Conservation (phyloP, 2,888 invertebrate genomes). For the Brachycybe producta region DNA sequence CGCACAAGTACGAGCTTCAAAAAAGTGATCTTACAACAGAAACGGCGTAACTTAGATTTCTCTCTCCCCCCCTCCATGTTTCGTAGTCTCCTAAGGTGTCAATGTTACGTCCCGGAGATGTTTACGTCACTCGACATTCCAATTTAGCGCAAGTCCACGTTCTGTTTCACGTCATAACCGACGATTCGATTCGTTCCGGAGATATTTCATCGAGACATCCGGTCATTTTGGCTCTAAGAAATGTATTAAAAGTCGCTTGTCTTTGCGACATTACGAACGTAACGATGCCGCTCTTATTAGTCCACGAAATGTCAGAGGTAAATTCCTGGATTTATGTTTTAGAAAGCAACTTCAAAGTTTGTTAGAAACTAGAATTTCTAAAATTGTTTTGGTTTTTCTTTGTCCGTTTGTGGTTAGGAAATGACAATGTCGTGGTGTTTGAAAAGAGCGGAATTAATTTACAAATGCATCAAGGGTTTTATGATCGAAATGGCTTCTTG, state of each 20-base stretch:
- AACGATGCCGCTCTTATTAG: slow-evolving; percentile 79
- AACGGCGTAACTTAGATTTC: not conserved
- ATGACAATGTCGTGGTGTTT: slow-evolving; percentile 95
- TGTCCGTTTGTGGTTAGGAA: slow-evolving; percentile 48
- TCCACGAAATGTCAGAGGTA: slow-evolving; percentile 89
- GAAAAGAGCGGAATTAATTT: slow-evolving; percentile 87
- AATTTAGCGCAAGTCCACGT: slow-evolving; percentile 89
- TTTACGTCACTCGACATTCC: slow-evolving; percentile 52
- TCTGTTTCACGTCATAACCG: slow-evolving; percentile 87
- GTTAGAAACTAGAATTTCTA: slow-evolving; percentile 9
- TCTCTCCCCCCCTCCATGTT: not conserved
- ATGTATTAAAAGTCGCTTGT: slow-evolving; percentile 89
- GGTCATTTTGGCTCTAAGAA: slow-evolving; percentile 82
- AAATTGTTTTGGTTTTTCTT: no score
- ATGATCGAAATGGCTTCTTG: slow-evolving; percentile 96
- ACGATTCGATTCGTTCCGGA: slow-evolving; percentile 49
- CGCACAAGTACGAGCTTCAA: not conserved
- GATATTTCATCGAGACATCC: slow-evolving; percentile 95
- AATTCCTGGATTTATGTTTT: slow-evolving; percentile 19
- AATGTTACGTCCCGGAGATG: slow-evolving; percentile 61
- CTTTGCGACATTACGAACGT: slow-evolving; percentile 84
- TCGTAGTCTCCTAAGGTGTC: slow-evolving; percentile 9
- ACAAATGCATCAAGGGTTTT: slow-evolving; percentile 98
- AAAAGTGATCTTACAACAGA: not conserved
- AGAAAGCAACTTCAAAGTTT: not conserved